Evolutionary conservation across 2,888 invertebrate genomes (phyloP).

Genomic region (Trissolcus brochymenae): DNA sequence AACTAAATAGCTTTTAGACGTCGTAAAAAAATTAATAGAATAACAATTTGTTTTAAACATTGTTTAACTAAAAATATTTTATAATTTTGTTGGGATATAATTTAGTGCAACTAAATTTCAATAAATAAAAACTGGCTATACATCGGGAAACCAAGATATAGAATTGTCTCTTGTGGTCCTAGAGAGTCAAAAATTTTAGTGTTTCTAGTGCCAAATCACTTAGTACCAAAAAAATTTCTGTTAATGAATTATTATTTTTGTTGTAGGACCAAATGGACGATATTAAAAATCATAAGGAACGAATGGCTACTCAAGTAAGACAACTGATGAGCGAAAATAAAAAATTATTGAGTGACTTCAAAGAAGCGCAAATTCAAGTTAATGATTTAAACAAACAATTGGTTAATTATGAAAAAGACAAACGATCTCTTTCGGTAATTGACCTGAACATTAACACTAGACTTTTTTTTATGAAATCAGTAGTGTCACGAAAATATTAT

Average conservation of each 20-base stretch:
- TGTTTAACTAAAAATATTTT: too few species aligned
- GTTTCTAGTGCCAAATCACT: too few species aligned
- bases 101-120: too few species aligned
- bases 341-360: conserved; percentile 84
- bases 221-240: too few species aligned
- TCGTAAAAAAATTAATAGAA: too few species aligned
- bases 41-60: too few species aligned
- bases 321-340: conserved; percentile 86
- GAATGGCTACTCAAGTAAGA: conserved; percentile 82
- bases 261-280: conserved; percentile 85
- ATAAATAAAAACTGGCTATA: too few species aligned
- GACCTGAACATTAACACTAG: not conserved
- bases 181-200: too few species aligned
- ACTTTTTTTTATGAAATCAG: not conserved
- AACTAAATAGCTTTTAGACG: too few species aligned
- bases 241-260: conserved; percentile 8
- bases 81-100: too few species aligned
- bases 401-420: conserved; percentile 91
- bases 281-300: conserved; percentile 86
- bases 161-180: too few species aligned
- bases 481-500: not conserved
- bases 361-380: conserved; percentile 83
- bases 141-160: too few species aligned
- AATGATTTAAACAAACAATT: conserved; percentile 85
- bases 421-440: conserved; percentile 82